Evolutionary conservation across 2,888 invertebrate genomes (phyloP).

Genomic region (Drosophila eohydei): DNA sequence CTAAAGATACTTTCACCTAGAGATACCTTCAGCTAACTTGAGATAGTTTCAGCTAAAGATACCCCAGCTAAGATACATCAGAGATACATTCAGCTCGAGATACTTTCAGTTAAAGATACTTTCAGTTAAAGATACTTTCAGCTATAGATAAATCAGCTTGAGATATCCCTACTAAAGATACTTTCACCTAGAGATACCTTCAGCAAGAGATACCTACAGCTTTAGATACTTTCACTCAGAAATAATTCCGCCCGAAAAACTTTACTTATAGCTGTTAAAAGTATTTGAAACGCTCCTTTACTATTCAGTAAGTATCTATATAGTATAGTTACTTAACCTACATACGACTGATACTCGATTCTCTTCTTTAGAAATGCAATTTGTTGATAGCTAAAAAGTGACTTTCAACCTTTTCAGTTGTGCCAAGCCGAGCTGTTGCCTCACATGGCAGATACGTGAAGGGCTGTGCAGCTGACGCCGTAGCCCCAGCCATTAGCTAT

Average conservation of each 20-base stretch:
- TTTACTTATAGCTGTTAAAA: too few relatives aligned
- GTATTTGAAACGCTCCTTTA: too few relatives aligned
- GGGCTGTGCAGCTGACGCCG: background rate
- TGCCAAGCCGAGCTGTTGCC: background rate
- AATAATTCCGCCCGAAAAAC: background rate
- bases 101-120: background rate
- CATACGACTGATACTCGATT: background rate
- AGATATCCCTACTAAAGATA: too few relatives aligned
- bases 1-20: background rate
- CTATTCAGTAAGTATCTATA: background rate
- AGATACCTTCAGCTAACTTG: background rate
- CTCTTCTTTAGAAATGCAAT: background rate
- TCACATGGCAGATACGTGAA: background rate
- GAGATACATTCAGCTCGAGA: background rate
- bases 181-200: background rate
- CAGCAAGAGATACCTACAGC: background rate
- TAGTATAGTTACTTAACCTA: background rate
- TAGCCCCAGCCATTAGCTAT: background rate
- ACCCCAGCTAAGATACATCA: too few relatives aligned
- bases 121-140: background rate
- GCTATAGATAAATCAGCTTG: background rate
- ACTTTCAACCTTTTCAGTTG: background rate
- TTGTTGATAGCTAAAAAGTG: background rate
- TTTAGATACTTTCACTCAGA: background rate
- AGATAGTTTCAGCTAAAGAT: background rate